phyloP scores from a whole-genome alignment of 2,113 vertebrate genomes.

The Myrmecobius fasciatus region DNA sequence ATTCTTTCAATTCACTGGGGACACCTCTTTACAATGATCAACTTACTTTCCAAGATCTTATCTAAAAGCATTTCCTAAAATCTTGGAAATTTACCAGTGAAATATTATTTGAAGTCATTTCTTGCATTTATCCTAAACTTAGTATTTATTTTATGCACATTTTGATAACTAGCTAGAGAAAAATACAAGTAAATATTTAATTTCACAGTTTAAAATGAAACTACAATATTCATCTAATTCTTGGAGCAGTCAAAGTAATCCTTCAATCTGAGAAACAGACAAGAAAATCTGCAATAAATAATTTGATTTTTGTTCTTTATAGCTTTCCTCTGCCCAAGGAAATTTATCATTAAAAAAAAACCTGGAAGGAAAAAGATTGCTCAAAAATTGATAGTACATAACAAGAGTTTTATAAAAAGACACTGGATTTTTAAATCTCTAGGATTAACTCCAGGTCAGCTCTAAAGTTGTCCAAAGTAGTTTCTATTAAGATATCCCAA shows the following conservation, averaged over 20 bases:
- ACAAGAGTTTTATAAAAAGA: background rate
- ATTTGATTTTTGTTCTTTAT: background rate
- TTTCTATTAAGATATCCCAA: background rate
- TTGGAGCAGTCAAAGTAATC: background rate
- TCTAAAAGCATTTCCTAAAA: background rate
- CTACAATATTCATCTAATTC: constrained; percentile 6
- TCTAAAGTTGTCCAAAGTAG: background rate
- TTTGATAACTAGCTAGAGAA: background rate
- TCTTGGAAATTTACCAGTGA: constrained; percentile 11
- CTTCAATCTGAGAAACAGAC: background rate
- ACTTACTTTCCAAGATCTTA: constrained; percentile 20
- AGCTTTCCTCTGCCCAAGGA: constrained; percentile 24
- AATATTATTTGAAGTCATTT: constrained; percentile 9
- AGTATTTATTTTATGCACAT: background rate
- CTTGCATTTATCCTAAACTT: background rate
- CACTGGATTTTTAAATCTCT: background rate
- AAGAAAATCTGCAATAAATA: background rate
- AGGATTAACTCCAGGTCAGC: background rate
- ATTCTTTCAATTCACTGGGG: background rate
- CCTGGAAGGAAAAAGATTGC: background rate
- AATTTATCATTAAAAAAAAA: background rate
- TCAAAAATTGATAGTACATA: background rate
- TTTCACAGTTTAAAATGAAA: constrained; percentile 25
- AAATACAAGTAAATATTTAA: background rate
- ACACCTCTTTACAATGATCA: background rate